Percentiles rank a stretch among this genome's conserved stretches.
Conservation (phyloP, 2,888 invertebrate genomes). For the Lathronympha strigana region DNA sequence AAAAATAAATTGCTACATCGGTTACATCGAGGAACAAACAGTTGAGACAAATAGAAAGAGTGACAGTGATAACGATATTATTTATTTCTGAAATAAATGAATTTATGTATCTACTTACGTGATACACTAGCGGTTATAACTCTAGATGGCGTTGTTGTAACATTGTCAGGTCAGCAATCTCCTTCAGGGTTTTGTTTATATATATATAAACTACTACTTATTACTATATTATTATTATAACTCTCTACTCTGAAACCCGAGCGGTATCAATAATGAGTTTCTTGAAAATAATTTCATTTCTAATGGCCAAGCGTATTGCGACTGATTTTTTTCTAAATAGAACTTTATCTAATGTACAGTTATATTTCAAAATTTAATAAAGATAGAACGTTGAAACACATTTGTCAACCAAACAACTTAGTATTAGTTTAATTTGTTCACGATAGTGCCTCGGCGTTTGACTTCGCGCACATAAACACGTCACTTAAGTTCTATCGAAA, state of each 20-base stretch:
- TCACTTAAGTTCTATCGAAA: constrained; percentile 43
- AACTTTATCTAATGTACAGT: constrained; percentile 20
- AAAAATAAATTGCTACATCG: no score
- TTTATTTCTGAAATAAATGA: no score
- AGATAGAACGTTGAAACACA: constrained; percentile 7
- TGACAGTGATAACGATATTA: no score
- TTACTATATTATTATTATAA: no score
- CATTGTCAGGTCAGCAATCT: no score
- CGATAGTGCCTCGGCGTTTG: background rate
- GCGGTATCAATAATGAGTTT: constrained; percentile 21
- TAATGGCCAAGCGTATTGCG: constrained; percentile 30
- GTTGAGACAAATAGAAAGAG: no score
- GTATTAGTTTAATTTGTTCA: constrained; percentile 23
- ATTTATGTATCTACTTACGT: no score
- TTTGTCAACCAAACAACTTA: constrained; percentile 24
- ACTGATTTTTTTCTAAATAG: constrained; percentile 34
- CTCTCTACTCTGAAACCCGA: background rate
- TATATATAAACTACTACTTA: no score
- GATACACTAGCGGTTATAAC: no score
- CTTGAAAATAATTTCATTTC: constrained; percentile 33
- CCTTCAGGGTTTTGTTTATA: no score
- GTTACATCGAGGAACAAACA: no score
- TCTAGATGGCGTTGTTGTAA: no score
- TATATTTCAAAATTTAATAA: constrained; percentile 25
- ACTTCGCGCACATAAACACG: constrained; percentile 23